These are phyloP conservation scores for Anthopleura sola DNA, from an alignment of 64 coral and sea anemone genomes.

Conservation along the genomic window DNA sequence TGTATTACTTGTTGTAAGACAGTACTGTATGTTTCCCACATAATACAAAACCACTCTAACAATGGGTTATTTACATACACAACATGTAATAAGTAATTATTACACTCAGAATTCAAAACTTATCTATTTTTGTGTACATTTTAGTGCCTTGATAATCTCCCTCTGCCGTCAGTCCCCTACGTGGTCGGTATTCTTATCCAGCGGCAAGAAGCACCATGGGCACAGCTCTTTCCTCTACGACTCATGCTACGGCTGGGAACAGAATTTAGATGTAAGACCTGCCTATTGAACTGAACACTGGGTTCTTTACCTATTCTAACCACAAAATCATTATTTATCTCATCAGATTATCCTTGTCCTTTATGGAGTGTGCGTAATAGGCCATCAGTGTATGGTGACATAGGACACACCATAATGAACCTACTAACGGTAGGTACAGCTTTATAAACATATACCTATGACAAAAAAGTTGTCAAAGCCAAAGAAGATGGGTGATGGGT, in stretches of 20 bases:
- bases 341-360: slow-evolving; percentile 94
- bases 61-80: neutral
- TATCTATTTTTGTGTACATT: neutral
- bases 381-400: slow-evolving; percentile 79
- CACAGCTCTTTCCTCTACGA: slow-evolving; percentile 89
- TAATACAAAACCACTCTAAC: neutral
- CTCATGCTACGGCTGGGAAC: slow-evolving; percentile 89
- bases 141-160: slow-evolving; percentile 85
- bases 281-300: neutral
- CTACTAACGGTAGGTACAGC: slow-evolving; percentile 74
- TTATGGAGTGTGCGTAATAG: slow-evolving; percentile 87
- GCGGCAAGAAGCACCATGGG: slow-evolving; percentile 89
- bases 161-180: slow-evolving; percentile 76
- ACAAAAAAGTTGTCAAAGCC: too few relatives aligned
- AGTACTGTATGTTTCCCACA: neutral
- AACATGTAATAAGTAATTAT: neutral
- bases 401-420: slow-evolving; percentile 98
- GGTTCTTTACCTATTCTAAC: neutral
- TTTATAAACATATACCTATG: neutral
- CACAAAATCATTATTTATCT: neutral
- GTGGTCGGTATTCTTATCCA: slow-evolving; percentile 81
- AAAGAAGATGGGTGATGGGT: too few relatives aligned
- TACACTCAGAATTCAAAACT: too few relatives aligned
- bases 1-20: too few relatives aligned
- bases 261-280: slow-evolving; percentile 87